Conservation (phyloP, 1,140 invertebrate genomes). For the Riptortus pedestris region DNA sequence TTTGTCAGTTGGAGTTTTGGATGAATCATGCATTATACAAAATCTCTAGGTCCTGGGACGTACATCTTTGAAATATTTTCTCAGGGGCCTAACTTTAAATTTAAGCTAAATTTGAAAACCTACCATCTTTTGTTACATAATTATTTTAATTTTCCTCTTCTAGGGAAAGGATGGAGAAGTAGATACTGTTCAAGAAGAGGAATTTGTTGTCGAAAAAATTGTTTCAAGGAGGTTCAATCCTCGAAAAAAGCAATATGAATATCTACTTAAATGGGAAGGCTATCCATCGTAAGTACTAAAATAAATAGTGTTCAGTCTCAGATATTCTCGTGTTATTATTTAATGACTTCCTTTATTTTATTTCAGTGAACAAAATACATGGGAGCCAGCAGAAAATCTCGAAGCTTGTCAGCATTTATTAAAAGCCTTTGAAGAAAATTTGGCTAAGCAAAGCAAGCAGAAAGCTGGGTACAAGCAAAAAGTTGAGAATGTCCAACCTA, state of each 20-base stretch:
- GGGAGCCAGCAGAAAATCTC: conserved; percentile 64
- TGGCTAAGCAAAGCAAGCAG: conserved; percentile 55
- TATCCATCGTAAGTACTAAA: conserved; percentile 57
- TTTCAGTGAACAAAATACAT: conserved; percentile 64
- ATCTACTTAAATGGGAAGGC: conserved; percentile 72
- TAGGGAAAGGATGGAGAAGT: background rate
- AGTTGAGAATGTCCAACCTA: background rate
- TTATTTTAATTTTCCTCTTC: too few species aligned
- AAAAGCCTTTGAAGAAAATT: conserved; percentile 66
- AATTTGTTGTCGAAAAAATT: conserved; percentile 65
- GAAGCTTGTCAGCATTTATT: conserved; percentile 59
- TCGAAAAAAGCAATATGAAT: conserved; percentile 62
- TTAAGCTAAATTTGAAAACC: too few species aligned
- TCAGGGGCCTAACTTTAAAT: too few species aligned
- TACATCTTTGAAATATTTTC: too few species aligned
- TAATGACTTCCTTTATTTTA: conserved; percentile 21
- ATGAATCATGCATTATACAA: too few species aligned
- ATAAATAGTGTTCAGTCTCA: conserved; percentile 23
- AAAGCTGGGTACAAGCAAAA: conserved; percentile 35
- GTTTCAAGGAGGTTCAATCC: conserved; percentile 69
- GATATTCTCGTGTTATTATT: background rate
- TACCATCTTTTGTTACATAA: too few species aligned
- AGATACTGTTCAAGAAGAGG: conserved; percentile 36
- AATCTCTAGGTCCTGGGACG: too few species aligned
- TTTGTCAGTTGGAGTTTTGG: too few species aligned